These are phyloP conservation scores for Tryphoninae sp. DNA, from an alignment of 2,888 invertebrate species.

Conservation along the genomic window DNA sequence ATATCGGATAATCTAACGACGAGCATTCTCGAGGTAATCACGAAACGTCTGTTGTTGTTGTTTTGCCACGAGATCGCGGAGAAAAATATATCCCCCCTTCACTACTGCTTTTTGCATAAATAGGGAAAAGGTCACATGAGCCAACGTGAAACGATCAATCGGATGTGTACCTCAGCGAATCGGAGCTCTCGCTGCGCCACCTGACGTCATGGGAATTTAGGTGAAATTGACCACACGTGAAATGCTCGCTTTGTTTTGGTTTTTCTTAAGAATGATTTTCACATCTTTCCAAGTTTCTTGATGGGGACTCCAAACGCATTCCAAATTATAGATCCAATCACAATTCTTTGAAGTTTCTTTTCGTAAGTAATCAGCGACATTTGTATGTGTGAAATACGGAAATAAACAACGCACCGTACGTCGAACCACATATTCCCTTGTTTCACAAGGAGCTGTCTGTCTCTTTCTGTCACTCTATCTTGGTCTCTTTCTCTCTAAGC, in stretches of 20 bases:
- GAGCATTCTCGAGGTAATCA: slow-evolving; percentile 40
- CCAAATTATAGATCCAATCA: neutral
- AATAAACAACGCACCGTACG: slow-evolving; percentile 53
- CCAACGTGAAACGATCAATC: slow-evolving; percentile 71
- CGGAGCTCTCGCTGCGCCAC: slow-evolving; percentile 34
- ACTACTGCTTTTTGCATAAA: slow-evolving; percentile 70
- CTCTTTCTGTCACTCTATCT: slow-evolving; percentile 1
- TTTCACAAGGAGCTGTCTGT: slow-evolving; percentile 12
- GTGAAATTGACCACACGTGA: slow-evolving; percentile 7
- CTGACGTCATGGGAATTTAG: slow-evolving; percentile 52
- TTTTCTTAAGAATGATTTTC: slow-evolving; percentile 30
- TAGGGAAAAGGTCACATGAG: slow-evolving; percentile 77
- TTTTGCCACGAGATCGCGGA: slow-evolving; percentile 75
- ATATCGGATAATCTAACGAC: neutral
- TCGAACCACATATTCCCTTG: neutral
- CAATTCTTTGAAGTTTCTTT: neutral
- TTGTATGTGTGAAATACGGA: slow-evolving; percentile 21
- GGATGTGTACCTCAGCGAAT: slow-evolving; percentile 68
- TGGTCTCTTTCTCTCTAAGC: slow-evolving; percentile 20
- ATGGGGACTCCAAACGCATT: too few species aligned
- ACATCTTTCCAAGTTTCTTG: neutral
- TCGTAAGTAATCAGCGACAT: slow-evolving; percentile 32
- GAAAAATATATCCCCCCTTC: slow-evolving; percentile 69
- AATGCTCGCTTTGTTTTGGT: slow-evolving; percentile 39
- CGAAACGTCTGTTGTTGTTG: slow-evolving; percentile 75